phyloP scores from a whole-genome alignment of 2,113 vertebrate species.

The Salvelinus alpinus region DNA sequence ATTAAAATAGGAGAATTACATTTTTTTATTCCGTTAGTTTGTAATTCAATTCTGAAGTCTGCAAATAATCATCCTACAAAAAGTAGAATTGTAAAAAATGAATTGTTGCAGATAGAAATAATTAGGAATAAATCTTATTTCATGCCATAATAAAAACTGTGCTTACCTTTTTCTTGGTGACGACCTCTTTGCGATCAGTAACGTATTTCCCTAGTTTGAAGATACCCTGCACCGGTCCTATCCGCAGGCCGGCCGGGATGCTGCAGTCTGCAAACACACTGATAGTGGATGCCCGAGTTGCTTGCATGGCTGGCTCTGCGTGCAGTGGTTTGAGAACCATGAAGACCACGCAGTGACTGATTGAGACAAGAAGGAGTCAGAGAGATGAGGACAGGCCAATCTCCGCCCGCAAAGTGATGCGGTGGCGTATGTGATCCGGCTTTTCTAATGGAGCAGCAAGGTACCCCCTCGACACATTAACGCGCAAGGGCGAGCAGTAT shows the following conservation, averaged over 20 bases:
- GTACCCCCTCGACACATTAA: conserved; percentile 78
- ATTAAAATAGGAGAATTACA: no score
- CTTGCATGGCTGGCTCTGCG: conserved; percentile 68
- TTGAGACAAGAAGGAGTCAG: conserved; percentile 55
- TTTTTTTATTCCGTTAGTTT: no score
- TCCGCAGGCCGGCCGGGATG: conserved; percentile 90
- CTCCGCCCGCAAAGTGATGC: conserved; percentile 94
- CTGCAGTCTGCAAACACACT: conserved; percentile 91
- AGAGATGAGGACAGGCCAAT: conserved; percentile 82
- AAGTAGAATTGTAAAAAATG: neutral
- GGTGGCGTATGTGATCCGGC: conserved; percentile 78
- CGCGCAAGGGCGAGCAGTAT: conserved; percentile 78
- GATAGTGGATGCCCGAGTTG: conserved; percentile 79
- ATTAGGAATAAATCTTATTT: neutral
- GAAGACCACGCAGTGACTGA: conserved; percentile 63
- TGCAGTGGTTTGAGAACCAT: conserved; percentile 78
- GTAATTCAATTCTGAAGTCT: no score
- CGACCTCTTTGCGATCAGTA: conserved; percentile 92
- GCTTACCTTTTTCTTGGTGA: conserved; percentile 94
- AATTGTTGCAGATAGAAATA: neutral
- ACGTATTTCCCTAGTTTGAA: conserved; percentile 97
- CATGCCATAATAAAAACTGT: conserved; percentile 2
- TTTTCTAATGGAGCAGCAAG: conserved; percentile 89
- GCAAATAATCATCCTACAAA: neutral
- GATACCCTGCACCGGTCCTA: conserved; percentile 90